Evolutionary conservation across 64 coral and sea anemone species (phyloP), one percentile per base, ranked within the genome.

Genomic region (Stichodactyla helianthus): DNA sequence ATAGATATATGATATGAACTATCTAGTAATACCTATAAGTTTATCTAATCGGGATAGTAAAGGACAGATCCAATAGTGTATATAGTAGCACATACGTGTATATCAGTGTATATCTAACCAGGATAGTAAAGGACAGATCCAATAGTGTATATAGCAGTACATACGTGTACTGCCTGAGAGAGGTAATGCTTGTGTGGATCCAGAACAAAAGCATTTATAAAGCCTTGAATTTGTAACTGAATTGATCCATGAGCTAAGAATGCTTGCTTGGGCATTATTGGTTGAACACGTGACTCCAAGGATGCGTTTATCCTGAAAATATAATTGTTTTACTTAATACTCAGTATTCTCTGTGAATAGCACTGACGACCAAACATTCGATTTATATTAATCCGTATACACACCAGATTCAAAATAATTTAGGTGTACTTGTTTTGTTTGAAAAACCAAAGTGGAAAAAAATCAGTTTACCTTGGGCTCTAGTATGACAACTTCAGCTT

Each of bases 241-340:
- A 4, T 10, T 9, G 10, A 74, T 9, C 25, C 12, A 0, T 14
- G 25, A 27, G 23, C 68, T 74, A 74, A 74, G 68, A 74, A 74
- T 74, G 68, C 67, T 82, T 53, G 71, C 22, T 89, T 64, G 44
- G 2, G 88, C 88, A 52, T 82, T 14, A 60, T 89, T 65, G 18
- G 88, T 70, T 83, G 88, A 83, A 31, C 88, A 89, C 53, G 88
- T 82, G 7, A 65, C 88, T 15, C 79, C 88, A 22, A 83, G 18
- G 16, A 89, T 83, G 10, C 60, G 57, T 83, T 89, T 68, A 15
- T 67, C 88, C 88, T 89, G 61, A 17, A 61, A 71, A 23, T 20
- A 31, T 23, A 65, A 65, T 20, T 62, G 44, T 58, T 11, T 11
- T 58, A 58, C 14, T 58, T 9, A 11, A 15, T 58, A 58, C 55